phyloP scores from a whole-genome alignment of 2,113 vertebrate genomes.

The Axis porcinus region DNA sequence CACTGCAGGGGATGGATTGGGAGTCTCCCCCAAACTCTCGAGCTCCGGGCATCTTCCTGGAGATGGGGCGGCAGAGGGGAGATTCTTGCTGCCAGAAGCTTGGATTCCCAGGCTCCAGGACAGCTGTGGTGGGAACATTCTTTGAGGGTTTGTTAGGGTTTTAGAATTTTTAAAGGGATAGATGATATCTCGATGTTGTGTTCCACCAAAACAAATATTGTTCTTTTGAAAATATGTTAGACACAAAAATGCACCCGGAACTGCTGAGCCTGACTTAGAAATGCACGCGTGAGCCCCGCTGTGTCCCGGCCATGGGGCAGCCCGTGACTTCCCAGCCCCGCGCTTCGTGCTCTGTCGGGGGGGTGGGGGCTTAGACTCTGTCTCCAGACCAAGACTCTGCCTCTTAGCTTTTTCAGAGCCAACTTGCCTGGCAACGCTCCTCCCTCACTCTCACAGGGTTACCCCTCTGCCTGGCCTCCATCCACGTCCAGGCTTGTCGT shows the following conservation, averaged over 20 bases:
- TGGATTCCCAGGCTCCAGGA: not conserved
- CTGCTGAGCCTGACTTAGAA: not conserved
- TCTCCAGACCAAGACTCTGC: not conserved
- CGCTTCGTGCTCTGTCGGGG: accelerated
- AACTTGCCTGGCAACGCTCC: accelerated
- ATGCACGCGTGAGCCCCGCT: accelerated
- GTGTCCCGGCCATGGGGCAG: accelerated
- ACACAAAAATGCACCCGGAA: not conserved
- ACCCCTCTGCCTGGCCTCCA: not conserved
- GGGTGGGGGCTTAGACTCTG: accelerated
- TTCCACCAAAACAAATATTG: not conserved
- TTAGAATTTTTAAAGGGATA: not conserved
- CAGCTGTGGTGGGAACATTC: not conserved
- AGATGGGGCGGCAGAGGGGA: not conserved
- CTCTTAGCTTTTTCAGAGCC: not conserved
- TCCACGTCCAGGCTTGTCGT: not conserved
- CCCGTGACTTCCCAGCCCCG: accelerated
- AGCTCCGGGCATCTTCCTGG: not conserved
- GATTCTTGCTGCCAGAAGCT: not conserved
- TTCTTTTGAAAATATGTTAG: not conserved
- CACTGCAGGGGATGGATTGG: accelerated
- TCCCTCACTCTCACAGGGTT: accelerated
- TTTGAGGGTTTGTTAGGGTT: not conserved
- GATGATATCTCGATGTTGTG: not conserved
- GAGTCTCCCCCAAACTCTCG: not conserved